phyloP scores from a whole-genome alignment of 2,797 vertebrate genomes.

The Clarias pachynema region DNA sequence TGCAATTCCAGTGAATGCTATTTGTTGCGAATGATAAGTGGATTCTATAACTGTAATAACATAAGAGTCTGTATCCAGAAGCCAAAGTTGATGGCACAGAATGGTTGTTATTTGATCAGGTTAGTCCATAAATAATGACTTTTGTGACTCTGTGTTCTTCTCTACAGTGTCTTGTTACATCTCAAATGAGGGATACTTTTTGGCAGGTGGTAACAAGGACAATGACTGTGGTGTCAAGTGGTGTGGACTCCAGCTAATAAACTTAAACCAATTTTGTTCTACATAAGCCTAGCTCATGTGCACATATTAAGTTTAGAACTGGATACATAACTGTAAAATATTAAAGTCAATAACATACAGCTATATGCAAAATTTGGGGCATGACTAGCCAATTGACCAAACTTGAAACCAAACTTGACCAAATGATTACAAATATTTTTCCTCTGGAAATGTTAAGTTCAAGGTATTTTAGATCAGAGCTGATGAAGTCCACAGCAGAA shows the following conservation, averaged over 20 bases:
- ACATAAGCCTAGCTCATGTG: background rate
- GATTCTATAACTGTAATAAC: background rate
- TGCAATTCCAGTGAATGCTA: background rate
- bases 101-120: conserved; percentile 55
- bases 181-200: conserved; percentile 25
- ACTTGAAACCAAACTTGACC: background rate
- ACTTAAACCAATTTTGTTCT: background rate
- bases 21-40: too few relatives aligned
- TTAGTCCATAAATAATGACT: conserved; percentile 67
- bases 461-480: background rate
- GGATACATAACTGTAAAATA: background rate
- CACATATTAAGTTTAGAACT: background rate
- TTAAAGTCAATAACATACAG: background rate
- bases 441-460: background rate
- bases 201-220: conserved; percentile 11
- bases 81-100: background rate
- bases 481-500: too few relatives aligned
- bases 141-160: conserved; percentile 57
- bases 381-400: background rate
- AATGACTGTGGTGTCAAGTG: background rate
- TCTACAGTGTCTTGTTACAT: conserved; percentile 46
- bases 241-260: background rate
- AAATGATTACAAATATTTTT: background rate
- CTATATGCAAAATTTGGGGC: background rate
- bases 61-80: background rate